Base-by-base conservation (phyloP, 1,140 invertebrate species). In the Heliothis subflexa region DNA sequence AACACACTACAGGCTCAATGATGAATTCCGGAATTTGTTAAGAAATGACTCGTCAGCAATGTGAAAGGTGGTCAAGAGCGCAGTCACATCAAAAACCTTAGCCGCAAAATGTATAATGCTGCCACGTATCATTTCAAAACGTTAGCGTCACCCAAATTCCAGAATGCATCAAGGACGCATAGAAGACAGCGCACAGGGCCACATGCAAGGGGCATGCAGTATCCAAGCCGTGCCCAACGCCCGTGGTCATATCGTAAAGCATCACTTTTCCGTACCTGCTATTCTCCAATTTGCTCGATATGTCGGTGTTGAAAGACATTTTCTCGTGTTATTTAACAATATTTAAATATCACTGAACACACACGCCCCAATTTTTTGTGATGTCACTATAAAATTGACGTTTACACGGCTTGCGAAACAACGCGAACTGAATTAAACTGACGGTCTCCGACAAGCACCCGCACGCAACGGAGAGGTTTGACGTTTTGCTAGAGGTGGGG, bases 301-400 rank as follows among this genome's bases (percentile, higher is more conserved):
- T 90, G 78, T 94, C 91, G 78, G 92, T 94, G 87, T 94, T 92
- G 89, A 93, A 94, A 90, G 92, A 89, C 93, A 94, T 94, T 83
- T 93, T 93, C 88, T 87, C 78, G 90, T 91, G 86, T 86, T 92
- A 91, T 92, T 92, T 91, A 93, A 87, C 81, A 64, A 75, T 83
- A 80, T 85, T 45, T 90, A 89, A 90, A 91, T 93, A 91, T 90
- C 93, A 94, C 93, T 93, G 88, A 93, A 92, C 93, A 92, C 91
- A 93, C 91, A 92, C 88, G 86, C 81, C 80, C 79, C 81, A 87
- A 82, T 45, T 74, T 74, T 61, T 85, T 81, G 55, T 82, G 78
- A 84, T 88, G 80, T 88, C 90, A 94, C 92, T 87, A 62, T 71
- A 83, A 85, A 89, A 85, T 88, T 88, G 84, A 88, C 84, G 85